Percentiles rank a stretch among this genome's conserved stretches.
Conservation (phyloP, 2,113 vertebrate genomes). For the Daphoenositta chrysoptera region DNA sequence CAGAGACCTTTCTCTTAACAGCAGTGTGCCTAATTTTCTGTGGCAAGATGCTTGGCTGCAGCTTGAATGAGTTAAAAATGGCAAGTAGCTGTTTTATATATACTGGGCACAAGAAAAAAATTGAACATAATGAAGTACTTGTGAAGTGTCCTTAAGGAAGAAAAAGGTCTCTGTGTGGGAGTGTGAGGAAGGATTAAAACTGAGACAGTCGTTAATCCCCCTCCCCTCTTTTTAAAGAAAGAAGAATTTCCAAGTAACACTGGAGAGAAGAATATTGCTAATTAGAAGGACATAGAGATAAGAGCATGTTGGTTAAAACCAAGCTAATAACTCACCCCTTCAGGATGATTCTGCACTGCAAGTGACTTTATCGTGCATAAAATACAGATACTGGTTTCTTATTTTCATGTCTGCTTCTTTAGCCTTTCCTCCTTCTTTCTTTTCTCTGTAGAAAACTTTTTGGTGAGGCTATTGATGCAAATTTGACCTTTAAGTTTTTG, state of each 20-base stretch:
- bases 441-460: neutral
- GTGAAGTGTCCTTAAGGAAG: neutral
- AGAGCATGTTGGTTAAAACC: neutral
- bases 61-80: constrained; percentile 9
- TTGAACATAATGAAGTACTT: constrained; percentile 17
- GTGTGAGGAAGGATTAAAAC: constrained; percentile 33
- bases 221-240: neutral
- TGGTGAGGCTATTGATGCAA: constrained; percentile 42
- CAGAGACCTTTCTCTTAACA: neutral
- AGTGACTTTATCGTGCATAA: neutral
- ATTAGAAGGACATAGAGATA: neutral
- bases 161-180: constrained; percentile 25
- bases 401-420: neutral
- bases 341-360: neutral
- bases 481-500: constrained; percentile 62
- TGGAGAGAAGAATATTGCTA: neutral
- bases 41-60: constrained; percentile 12
- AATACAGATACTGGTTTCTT: neutral
- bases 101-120: neutral
- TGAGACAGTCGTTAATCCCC: neutral
- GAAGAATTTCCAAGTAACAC: neutral
- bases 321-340: neutral
- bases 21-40: neutral
- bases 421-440: neutral
- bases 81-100: constrained; percentile 26